Percentiles rank a stretch among this genome's conserved stretches.
Conservation (phyloP, 2,113 vertebrate species). For the Ptilonorhynchus violaceus region DNA sequence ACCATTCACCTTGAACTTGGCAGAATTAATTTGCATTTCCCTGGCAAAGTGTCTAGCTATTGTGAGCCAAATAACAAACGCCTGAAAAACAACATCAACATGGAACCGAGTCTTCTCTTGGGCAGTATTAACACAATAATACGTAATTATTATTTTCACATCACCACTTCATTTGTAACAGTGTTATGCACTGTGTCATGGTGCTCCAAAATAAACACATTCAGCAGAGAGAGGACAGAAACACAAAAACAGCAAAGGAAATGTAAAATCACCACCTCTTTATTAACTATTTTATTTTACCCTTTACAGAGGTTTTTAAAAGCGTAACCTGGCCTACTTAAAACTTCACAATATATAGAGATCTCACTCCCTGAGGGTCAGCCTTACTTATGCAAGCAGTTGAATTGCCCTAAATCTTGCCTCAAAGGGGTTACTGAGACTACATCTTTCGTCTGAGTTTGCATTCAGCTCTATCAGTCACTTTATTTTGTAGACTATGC, state of each 20-base stretch:
- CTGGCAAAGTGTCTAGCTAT: not conserved
- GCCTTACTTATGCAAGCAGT: not conserved
- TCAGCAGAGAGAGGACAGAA: not conserved
- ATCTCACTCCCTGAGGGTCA: conserved; percentile 1
- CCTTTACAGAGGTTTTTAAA: not conserved
- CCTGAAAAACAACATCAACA: not conserved
- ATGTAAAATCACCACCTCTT: not conserved
- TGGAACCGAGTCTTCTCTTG: not conserved
- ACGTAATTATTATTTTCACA: not conserved
- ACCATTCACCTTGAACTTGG: not conserved
- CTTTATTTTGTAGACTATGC: not conserved
- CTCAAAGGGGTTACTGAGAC: not conserved
- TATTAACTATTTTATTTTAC: not conserved
- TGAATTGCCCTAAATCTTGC: conserved; percentile 5
- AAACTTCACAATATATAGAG: not conserved
- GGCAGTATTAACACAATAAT: not conserved
- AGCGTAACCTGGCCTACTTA: conserved; percentile 7
- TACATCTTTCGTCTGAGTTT: not conserved
- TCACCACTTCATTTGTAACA: conserved; percentile 22
- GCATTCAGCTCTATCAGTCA: not conserved
- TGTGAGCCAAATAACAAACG: not conserved
- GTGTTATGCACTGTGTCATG: not conserved
- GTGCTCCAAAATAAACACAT: not conserved
- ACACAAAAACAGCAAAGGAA: not conserved
- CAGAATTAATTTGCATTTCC: not conserved